phyloP scores from a whole-genome alignment of 1,140 invertebrate genomes.

The Vanessa atalanta region DNA sequence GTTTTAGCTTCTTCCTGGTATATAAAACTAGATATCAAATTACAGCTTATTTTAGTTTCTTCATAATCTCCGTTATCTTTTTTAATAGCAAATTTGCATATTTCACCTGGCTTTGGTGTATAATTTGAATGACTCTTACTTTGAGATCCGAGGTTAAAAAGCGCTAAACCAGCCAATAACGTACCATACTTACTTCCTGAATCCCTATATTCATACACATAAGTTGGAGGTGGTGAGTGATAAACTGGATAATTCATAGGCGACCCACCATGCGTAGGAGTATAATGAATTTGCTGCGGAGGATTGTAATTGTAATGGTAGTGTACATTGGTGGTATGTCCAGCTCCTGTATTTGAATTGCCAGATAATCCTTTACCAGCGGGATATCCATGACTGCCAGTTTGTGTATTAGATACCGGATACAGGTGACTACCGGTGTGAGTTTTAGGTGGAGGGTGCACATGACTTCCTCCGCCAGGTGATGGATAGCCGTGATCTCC shows the following conservation, averaged over 20 bases:
- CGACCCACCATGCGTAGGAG: slow-evolving; percentile 49
- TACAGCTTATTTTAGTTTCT: slow-evolving; percentile 72
- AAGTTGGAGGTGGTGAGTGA: slow-evolving; percentile 65
- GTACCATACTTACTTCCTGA: slow-evolving; percentile 75
- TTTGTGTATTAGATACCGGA: slow-evolving; percentile 39
- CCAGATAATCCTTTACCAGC: slow-evolving; percentile 48
- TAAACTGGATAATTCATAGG: slow-evolving; percentile 68
- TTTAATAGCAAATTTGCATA: slow-evolving; percentile 70
- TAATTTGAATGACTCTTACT: slow-evolving; percentile 54
- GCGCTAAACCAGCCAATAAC: slow-evolving; percentile 64
- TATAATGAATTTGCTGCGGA: slow-evolving; percentile 66
- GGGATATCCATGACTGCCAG: slow-evolving; percentile 48
- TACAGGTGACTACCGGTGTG: slow-evolving; percentile 40
- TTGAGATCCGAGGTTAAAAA: slow-evolving; percentile 69
- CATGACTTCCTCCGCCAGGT: slow-evolving; percentile 42
- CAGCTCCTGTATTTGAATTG: slow-evolving; percentile 38
- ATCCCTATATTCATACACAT: slow-evolving; percentile 71
- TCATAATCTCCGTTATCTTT: slow-evolving; percentile 73
- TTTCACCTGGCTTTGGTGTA: slow-evolving; percentile 60
- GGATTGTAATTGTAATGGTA: slow-evolving; percentile 70
- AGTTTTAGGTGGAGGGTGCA: slow-evolving; percentile 45
- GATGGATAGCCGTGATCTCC: slow-evolving; percentile 42
- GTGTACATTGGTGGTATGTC: slow-evolving; percentile 57
- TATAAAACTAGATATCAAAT: slow-evolving; percentile 70
- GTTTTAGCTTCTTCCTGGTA: slow-evolving; percentile 55